Evolutionary conservation across 2,113 vertebrate species (phyloP), one percentile per base, ranked within the genome.

Genomic region (Hypanus sabinus): DNA sequence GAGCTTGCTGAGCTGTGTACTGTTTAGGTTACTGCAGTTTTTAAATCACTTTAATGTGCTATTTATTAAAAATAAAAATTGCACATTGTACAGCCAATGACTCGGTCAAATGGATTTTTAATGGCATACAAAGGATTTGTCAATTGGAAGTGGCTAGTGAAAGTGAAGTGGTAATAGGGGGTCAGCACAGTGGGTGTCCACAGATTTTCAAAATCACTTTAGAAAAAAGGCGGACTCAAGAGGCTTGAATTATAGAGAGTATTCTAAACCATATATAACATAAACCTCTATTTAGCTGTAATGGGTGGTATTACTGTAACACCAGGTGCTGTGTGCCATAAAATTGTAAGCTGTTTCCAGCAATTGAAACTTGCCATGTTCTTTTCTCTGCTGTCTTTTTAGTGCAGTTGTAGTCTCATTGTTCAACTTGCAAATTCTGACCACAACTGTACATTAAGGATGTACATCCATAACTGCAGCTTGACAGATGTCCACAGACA

Each of bases 221-320:
- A 60, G 30, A 68, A 7, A 90, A 3, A 87, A 65, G n/a, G 57
- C 60, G 9, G 60, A 65, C 85, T 90, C 62, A 18, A 90, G 85
- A 33, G 85, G 60, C 62, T 60, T 90, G 85, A 62, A 90, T 88
- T 88, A 88, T 65, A 90, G 85, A 62, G 30, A 33, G 60, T n/a
- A 33, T 60, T 90, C 30, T 18, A 65, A 90, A 90, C 85, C 62
- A 90, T 65, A 90, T 90, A 90, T 90, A 33, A 90, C 85, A 18
- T 88, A 90, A 36, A n/a, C 60, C 62, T 90, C 62, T 90, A 90
- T 33, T 90, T 90, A 33, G 60, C 60, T 90, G 30, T 68, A 90
- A 90, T 90, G 30, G 85, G 60, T 90, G 60, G 85, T 90, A 90
- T 90, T 90, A 90, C 85, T 90, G 85, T 65, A 90, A 90, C 65